Evolutionary conservation across 2,888 invertebrate genomes (phyloP).

Genomic region (Phaedon cochleariae): DNA sequence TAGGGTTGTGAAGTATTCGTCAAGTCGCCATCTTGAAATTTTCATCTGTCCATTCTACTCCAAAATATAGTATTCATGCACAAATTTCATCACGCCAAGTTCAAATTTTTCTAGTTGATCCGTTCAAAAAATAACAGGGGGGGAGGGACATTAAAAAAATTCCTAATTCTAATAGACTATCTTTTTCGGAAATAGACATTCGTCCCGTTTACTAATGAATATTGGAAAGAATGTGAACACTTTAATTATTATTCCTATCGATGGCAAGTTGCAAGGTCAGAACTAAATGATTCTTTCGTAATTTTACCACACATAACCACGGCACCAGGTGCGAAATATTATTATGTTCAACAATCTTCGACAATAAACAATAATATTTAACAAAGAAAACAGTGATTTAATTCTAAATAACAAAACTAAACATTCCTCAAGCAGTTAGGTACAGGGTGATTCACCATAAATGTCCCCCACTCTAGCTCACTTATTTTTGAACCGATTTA

Average conservation of each 20-base stretch:
- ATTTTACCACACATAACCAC: background rate
- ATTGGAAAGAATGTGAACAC: background rate
- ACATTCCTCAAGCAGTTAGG: background rate
- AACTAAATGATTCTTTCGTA: background rate
- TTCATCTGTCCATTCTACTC: no score
- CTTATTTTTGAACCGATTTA: no score
- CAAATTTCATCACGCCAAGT: no score
- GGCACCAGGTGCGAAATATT: background rate
- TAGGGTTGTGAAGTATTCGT: no score
- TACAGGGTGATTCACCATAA: no score
- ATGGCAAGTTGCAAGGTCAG: background rate
- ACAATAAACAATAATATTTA: background rate
- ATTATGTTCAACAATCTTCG: background rate
- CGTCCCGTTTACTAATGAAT: background rate
- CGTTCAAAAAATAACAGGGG: no score
- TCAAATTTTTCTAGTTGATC: no score
- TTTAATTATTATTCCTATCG: background rate
- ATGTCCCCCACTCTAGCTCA: no score
- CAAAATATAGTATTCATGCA: no score
- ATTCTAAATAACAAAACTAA: background rate
- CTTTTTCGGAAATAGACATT: background rate
- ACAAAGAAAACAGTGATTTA: background rate
- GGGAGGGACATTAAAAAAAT: no score
- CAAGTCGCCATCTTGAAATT: no score
- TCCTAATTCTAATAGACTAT: background rate